phyloP scores from a whole-genome alignment of 2,888 invertebrate species.

The Rotaria magnacalcarata region DNA sequence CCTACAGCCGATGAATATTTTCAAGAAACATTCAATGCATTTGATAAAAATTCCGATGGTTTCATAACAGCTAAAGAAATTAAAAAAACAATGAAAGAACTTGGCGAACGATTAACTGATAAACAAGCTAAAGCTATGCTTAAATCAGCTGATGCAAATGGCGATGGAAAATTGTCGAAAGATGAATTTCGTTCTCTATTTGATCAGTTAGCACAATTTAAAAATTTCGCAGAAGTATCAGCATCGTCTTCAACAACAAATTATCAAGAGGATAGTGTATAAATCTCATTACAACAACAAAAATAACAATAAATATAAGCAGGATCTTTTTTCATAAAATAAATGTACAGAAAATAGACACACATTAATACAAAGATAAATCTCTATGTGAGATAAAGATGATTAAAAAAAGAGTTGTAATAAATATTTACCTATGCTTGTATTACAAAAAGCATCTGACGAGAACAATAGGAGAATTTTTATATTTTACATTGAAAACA shows the following conservation, averaged over 20 bases:
- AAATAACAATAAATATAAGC: neutral
- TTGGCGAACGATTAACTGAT: neutral
- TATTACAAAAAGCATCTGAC: no score
- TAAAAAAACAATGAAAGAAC: neutral
- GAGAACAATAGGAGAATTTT: no score
- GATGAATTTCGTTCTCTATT: slow-evolving; percentile 27
- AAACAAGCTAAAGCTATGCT: slow-evolving; percentile 13
- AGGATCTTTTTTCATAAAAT: neutral
- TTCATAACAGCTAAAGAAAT: neutral
- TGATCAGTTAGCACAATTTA: neutral
- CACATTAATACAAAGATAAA: no score
- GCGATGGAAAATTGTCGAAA: slow-evolving; percentile 10
- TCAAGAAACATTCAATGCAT: slow-evolving; percentile 36
- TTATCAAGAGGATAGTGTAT: no score
- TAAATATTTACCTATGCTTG: no score
- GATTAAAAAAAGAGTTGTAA: no score
- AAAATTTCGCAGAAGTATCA: neutral
- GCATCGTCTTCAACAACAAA: neutral
- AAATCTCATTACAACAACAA: neutral
- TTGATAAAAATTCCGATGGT: slow-evolving; percentile 1
- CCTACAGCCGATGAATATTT: neutral
- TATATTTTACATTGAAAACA: no score
- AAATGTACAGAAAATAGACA: no score
- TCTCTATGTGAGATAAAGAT: no score
- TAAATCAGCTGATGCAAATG: slow-evolving; percentile 2